Base-by-base conservation (phyloP, 2,888 invertebrate species). In the Fabriciana adippe region DNA sequence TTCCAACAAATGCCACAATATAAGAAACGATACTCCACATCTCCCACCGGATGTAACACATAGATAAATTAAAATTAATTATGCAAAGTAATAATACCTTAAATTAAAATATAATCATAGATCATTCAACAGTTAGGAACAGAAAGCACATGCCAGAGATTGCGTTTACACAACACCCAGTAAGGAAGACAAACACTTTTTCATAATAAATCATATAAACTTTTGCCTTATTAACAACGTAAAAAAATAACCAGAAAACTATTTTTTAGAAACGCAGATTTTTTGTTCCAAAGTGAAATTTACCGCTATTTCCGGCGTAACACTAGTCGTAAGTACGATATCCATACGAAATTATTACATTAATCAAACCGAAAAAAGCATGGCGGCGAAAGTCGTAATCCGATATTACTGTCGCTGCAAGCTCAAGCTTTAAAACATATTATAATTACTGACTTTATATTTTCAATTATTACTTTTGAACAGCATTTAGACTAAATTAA, bases 21-120 rank as follows among this genome's bases (percentile, higher is more conserved):
- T 41, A 11, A 21, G 18, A 13, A 13, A 26, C 59, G 48, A 59
- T 59, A 31, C 59, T 48, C 59, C 59, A 31, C 14, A n/a, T 26
- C 31, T n/a, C 26, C 48, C 59, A 48, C 15, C 13, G 11, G 26
- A 47, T 26, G 47, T 59, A 14, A 57, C 59, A 59, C n/a, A 59
- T 6, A 59, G 45, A 59, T 26, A 59, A 59, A 59, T 47, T 26
- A 59, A 59, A 59, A 59, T 13, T 48, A 18, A 59, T n/a, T 26
- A 26, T 48, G 59, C 59, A 59, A 59, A 59, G 15, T 59, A 59
- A 59, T 6, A 13, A 48, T 48, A 59, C 11, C 26, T 59, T 48
- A 59, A 59, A 59, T 59, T 59, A 59, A 13, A 59, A 48, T 45
- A 59, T 48, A 59, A 59, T n/a, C 59, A 59, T 48, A 31, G n/a